Percentiles rank a stretch among this genome's conserved stretches.
phyloP scores from a whole-genome alignment of 1,140 invertebrate genomes.

The Trichomalopsis sarcophagae region DNA sequence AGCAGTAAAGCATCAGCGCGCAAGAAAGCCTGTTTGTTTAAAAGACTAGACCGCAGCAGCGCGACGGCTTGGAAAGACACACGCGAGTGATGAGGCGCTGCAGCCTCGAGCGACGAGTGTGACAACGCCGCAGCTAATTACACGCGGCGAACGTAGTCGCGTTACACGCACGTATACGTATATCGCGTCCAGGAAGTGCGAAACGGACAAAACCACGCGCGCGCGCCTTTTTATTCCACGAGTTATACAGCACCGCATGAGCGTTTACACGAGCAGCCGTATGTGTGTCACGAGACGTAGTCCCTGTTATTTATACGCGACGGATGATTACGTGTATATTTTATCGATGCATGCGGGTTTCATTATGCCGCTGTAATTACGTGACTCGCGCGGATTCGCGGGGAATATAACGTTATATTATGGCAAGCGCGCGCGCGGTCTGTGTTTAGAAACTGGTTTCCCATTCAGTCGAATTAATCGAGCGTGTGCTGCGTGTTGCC shows the following conservation, averaged over 20 bases:
- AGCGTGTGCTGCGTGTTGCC: background rate
- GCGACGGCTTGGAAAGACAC: background rate
- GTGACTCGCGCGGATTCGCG: background rate
- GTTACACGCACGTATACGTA: background rate
- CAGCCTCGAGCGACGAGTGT: background rate
- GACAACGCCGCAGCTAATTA: background rate
- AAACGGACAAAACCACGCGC: background rate
- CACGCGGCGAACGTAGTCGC: background rate
- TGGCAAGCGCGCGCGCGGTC: background rate
- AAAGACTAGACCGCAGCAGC: background rate
- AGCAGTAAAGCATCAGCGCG: background rate
- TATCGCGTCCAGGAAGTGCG: background rate
- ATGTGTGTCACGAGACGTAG: background rate
- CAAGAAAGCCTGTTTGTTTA: background rate
- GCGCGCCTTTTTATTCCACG: background rate
- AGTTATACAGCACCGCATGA: too few species aligned
- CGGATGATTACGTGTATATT: background rate
- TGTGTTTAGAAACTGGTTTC: background rate
- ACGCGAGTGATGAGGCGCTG: background rate
- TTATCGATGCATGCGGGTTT: background rate
- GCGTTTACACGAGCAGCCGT: too few species aligned
- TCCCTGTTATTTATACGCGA: conserved; percentile 1
- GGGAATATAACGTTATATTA: background rate
- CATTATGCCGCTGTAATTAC: conserved; percentile 1
- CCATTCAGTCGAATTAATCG: background rate